Evolutionary conservation across 2,888 invertebrate genomes (phyloP), one percentile per base, ranked within the genome.

Genomic region (Eucera pruinosa): DNA sequence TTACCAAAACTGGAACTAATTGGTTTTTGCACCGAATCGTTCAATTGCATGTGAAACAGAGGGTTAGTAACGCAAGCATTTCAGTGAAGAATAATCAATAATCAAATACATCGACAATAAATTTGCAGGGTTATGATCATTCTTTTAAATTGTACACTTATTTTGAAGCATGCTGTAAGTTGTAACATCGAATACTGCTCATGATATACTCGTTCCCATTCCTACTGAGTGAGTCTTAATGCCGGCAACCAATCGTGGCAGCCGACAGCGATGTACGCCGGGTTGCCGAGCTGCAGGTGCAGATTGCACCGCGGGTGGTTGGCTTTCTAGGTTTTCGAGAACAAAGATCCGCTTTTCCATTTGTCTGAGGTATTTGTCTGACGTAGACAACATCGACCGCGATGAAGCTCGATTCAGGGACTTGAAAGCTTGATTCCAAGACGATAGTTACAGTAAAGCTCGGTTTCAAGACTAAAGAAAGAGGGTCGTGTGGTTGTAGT

Each of bases 281-380:
- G 80, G 62, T 69, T 72, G 80, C 80, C 65, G 33, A 11, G 20
- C 58, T 47, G 43, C 57, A 69, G 81, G 80, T 39, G 80, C 72
- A 65, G 67, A 66, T 66, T 66, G 61, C 50, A 41, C 43, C 54
- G 41, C n/a, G 60, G 20, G 62, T 57, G 36, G 25, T 18, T 47
- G 47, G 61, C 50, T 54, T 45, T 48, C 76, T 11, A 39, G 18
- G 33, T 47, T 52, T 30, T 15, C 72, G 54, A 45, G 57, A 52
- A 64, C 74, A 70, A 70, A 48, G 64, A 57, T 64, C 23, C 57
- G 48, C 43, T 45, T 64, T n/a, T 36, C 71, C 39, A 36, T 62
- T 70, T 54, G 65, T 55, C 30, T 11, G 48, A 43, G 36, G 18
- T 55, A 55, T 66, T 66, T 66, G 66, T 66, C 45, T 13, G 57